These are phyloP conservation scores for Lasioglossum pauxillum DNA, from an alignment of 2,888 invertebrate species.

Conservation along the genomic window DNA sequence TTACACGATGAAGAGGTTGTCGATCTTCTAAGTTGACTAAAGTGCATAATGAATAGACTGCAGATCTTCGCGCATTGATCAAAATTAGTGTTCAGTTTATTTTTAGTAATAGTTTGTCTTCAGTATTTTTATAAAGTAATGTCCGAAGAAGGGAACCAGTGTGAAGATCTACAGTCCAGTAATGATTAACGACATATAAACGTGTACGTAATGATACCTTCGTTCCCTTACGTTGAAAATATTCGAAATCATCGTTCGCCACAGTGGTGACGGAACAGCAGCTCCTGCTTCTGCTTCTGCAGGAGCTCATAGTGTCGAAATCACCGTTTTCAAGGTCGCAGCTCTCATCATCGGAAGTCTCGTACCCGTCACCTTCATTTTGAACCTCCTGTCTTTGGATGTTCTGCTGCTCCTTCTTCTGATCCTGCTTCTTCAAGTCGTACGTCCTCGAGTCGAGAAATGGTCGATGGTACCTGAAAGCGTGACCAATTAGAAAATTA, in stretches of 20 bases:
- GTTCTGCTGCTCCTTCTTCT: slow-evolving; percentile 61
- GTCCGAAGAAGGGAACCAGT: background rate
- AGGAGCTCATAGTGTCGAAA: slow-evolving; percentile 84
- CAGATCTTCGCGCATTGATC: background rate
- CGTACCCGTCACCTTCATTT: slow-evolving; percentile 76
- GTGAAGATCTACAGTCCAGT: background rate
- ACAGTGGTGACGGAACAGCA: slow-evolving; percentile 87
- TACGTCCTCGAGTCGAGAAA: slow-evolving; percentile 78
- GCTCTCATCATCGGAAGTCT: slow-evolving; percentile 82
- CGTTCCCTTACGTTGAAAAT: slow-evolving; percentile 85
- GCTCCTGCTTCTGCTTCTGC: slow-evolving; percentile 84
- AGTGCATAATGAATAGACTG: background rate
- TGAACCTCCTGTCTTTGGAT: slow-evolving; percentile 61
- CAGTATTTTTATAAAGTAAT: background rate
- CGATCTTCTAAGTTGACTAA: background rate
- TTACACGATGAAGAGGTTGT: background rate
- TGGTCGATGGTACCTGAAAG: slow-evolving; percentile 68
- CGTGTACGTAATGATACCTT: slow-evolving; percentile 71
- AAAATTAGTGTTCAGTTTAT: background rate
- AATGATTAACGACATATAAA: background rate
- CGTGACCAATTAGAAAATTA: background rate
- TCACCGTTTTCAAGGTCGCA: slow-evolving; percentile 80
- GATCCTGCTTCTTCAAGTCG: slow-evolving; percentile 75
- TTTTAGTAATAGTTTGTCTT: background rate
- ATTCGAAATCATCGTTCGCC: slow-evolving; percentile 88